These are phyloP conservation scores for Melopsittacus undulatus DNA, from an alignment of 2,797 vertebrate species.

Conservation along the genomic window DNA sequence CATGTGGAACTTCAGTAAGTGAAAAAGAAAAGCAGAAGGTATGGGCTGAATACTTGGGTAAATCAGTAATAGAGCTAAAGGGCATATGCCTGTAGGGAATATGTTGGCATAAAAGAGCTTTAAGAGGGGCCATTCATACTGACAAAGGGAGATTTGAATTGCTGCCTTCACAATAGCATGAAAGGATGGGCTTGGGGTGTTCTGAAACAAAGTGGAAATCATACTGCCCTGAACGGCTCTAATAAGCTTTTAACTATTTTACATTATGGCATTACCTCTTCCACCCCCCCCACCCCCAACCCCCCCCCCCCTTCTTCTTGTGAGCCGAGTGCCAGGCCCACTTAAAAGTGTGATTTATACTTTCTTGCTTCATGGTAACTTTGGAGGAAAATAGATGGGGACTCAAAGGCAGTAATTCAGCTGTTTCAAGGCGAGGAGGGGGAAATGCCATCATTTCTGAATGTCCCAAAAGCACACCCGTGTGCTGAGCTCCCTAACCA, in stretches of 20 bases:
- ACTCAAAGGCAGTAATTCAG: constrained; percentile 81
- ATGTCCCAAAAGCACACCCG: constrained; percentile 14
- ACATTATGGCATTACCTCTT: constrained; percentile 82
- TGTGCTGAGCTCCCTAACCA: neutral
- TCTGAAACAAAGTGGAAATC: constrained; percentile 94
- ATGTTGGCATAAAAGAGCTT: constrained; percentile 89
- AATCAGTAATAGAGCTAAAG: constrained; percentile 99
- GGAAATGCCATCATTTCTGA: constrained; percentile 64
- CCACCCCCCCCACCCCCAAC: neutral
- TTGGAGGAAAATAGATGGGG: constrained; percentile 74
- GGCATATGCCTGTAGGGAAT: constrained; percentile 92
- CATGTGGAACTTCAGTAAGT: constrained; percentile 87
- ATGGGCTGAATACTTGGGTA: constrained; percentile 91
- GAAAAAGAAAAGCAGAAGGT: constrained; percentile 91
- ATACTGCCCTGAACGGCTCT: constrained; percentile 90
- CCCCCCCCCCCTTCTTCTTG: constrained; percentile 64
- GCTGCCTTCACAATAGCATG: constrained; percentile 93
- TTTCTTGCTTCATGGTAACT: constrained; percentile 85
- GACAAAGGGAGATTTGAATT: constrained; percentile 93
- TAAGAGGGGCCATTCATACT: constrained; percentile 92
- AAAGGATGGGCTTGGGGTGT: constrained; percentile 92
- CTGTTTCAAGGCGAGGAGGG: constrained; percentile 73
- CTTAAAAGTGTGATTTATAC: constrained; percentile 65
- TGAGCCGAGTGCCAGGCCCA: constrained; percentile 72
- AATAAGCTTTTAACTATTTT: constrained; percentile 98